Conservation (phyloP, 2,888 invertebrate species). For the Opisthograptis luteolata region DNA sequence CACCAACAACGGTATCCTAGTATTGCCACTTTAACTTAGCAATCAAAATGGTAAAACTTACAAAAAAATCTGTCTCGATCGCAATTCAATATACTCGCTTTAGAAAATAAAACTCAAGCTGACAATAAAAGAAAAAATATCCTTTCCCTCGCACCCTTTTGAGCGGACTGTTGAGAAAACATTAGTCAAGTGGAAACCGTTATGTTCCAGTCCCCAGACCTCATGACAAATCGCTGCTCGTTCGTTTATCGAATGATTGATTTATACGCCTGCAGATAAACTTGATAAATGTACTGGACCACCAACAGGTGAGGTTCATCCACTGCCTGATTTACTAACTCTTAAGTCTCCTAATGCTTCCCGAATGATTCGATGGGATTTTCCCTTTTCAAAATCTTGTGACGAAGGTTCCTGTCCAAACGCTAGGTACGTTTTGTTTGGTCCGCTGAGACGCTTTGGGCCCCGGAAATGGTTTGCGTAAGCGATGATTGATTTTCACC, state of each 20-base stretch:
- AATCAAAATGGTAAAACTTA: too few relatives aligned
- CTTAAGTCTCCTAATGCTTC: slow-evolving; percentile 54
- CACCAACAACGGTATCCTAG: too few relatives aligned
- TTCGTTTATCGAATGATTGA: slow-evolving; percentile 80
- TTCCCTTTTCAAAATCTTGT: slow-evolving; percentile 76
- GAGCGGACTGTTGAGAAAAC: slow-evolving; percentile 38
- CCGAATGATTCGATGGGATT: slow-evolving; percentile 65
- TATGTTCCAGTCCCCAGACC: slow-evolving; percentile 36
- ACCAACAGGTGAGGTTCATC: slow-evolving; percentile 71
- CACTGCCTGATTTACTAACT: slow-evolving; percentile 76
- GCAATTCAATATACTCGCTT: slow-evolving; percentile 13
- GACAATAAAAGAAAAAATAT: slow-evolving; percentile 32
- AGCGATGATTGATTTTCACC: slow-evolving; percentile 64
- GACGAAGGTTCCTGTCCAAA: slow-evolving; percentile 62
- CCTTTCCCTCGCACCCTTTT: slow-evolving; percentile 26
- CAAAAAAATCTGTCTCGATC: slow-evolving; percentile 1
- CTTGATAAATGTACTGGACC: slow-evolving; percentile 36
- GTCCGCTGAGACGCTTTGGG: slow-evolving; percentile 58
- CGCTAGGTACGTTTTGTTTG: slow-evolving; percentile 35
- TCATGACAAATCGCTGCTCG: slow-evolving; percentile 70
- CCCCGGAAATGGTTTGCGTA: slow-evolving; percentile 53
- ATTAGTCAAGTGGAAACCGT: slow-evolving; percentile 45
- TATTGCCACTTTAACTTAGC: too few relatives aligned
- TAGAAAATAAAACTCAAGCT: slow-evolving; percentile 18
- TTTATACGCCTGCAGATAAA: slow-evolving; percentile 58